Conservation (phyloP, 2,113 vertebrate genomes). For the Microtus pennsylvanicus region DNA sequence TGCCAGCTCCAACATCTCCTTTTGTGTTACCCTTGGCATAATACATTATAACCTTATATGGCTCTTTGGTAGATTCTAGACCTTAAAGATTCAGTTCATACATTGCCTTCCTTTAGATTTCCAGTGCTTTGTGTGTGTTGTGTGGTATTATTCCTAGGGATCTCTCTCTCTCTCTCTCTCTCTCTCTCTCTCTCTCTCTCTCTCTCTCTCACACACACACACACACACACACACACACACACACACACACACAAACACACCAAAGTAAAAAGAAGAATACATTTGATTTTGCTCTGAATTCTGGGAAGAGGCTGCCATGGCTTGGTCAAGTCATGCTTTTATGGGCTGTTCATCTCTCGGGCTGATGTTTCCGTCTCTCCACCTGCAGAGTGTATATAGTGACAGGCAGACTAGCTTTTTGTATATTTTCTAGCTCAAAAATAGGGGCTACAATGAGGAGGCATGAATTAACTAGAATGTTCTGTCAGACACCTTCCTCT, state of each 20-base stretch:
- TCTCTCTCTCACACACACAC: too few relatives aligned
- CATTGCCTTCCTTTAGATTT: not conserved
- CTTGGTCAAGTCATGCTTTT: fast-evolving
- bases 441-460: not conserved
- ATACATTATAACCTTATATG: not conserved
- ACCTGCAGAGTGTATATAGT: not conserved
- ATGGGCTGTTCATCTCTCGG: not conserved
- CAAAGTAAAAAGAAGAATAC: not conserved
- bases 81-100: not conserved
- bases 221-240: not conserved
- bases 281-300: not conserved
- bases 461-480: not conserved
- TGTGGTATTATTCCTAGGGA: not conserved
- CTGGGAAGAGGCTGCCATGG: not conserved
- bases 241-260: not conserved
- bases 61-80: not conserved
- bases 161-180: too few relatives aligned
- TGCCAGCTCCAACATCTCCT: not conserved
- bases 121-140: not conserved
- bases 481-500: not conserved
- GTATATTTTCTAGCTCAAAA: not conserved
- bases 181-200: too few relatives aligned
- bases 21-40: not conserved
- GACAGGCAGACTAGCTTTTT: not conserved
- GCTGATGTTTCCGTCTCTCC: fast-evolving